Evolutionary conservation across 2,888 invertebrate species (phyloP).

Genomic region (Netelia inedita): DNA sequence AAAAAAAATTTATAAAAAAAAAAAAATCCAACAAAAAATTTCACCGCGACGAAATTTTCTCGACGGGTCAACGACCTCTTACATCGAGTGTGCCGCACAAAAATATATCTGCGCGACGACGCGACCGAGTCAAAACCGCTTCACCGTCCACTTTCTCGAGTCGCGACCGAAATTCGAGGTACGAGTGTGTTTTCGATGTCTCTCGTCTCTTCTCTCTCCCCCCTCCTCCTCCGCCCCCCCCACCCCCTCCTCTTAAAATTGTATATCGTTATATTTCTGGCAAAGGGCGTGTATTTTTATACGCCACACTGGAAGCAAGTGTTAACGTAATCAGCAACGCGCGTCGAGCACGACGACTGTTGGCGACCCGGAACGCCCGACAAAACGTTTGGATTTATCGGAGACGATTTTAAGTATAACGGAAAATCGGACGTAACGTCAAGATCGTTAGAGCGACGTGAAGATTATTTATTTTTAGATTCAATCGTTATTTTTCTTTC

Average conservation of each 20-base stretch:
- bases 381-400: conserved; percentile 51
- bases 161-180: neutral
- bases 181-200: neutral
- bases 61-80: conserved; percentile 33
- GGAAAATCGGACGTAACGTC: no score
- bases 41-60: conserved; percentile 35
- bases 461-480: no score
- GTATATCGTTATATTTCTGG: neutral
- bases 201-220: neutral
- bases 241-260: neutral
- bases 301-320: neutral
- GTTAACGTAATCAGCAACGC: neutral
- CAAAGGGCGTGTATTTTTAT: neutral
- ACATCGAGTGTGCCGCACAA: neutral
- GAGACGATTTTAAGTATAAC: neutral
- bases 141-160: neutral
- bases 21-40: conserved; percentile 17
- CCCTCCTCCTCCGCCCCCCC: neutral
- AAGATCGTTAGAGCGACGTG: no score
- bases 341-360: neutral
- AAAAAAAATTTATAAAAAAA: conserved; percentile 8
- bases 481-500: neutral
- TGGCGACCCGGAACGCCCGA: conserved; percentile 53
- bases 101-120: conserved; percentile 15
- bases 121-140: neutral